Conservation (phyloP, 2,113 vertebrate genomes). For the Pelmatolapia mariae region DNA sequence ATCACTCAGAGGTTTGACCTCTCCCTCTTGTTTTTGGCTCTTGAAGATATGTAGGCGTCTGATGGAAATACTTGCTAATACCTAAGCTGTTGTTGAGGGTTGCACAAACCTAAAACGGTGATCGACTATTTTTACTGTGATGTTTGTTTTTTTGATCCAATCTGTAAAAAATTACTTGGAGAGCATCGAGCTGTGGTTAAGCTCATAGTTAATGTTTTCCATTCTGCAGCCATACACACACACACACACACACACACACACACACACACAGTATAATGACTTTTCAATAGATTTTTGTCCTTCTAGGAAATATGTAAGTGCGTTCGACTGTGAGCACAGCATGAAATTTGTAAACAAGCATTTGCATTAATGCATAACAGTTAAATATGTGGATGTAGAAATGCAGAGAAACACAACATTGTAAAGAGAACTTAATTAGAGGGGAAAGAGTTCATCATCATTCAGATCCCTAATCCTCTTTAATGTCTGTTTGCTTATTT, state of each 20-base stretch:
- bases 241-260: background rate
- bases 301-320: background rate
- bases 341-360: background rate
- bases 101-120: background rate
- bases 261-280: background rate
- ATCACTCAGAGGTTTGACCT: background rate
- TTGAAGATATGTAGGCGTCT: background rate
- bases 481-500: background rate
- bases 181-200: background rate
- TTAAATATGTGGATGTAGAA: background rate
- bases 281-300: background rate
- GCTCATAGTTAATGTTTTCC: background rate
- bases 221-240: background rate
- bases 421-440: background rate
- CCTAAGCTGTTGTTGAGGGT: background rate
- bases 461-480: background rate
- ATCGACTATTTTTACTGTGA: background rate
- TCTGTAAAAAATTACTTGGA: background rate
- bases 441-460: background rate
- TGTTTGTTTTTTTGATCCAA: background rate
- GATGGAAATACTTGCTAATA: background rate
- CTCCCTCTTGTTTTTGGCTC: background rate
- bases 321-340: background rate
- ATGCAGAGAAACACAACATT: background rate
- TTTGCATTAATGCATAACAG: background rate